Base-by-base conservation (phyloP, 2,888 invertebrate species). In the Phymatocera aterrima region DNA sequence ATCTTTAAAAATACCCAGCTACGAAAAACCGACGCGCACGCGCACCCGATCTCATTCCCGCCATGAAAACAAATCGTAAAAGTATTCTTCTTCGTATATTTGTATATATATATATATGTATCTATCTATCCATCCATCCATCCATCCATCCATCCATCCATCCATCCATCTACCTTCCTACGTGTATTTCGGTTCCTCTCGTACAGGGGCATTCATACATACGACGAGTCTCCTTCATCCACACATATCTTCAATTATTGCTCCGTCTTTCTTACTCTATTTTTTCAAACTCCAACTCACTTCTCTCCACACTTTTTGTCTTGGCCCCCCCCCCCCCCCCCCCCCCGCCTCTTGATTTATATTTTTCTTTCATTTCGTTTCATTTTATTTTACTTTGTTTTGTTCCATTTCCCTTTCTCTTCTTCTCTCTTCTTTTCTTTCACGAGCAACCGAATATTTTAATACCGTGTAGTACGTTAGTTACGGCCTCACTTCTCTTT, bases 51-150 rank as follows among this genome's bases (percentile, higher is more conserved):
- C 40, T 77, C 75, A 48, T 75, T 81, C 82, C 80, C 83, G 85
- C 87, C 86, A 87, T 86, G 87, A 87, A 87, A 87, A 88, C 88
- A 87, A 87, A 87, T 88, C 88, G 87, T 87, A 87, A 87, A 87
- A 86, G 86, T 86, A 83, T 82, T 48, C 46, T 65, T n/a, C n/a
- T n/a, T n/a, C n/a, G n/a, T n/a, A n/a, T n/a, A n/a, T n/a, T n/a
- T n/a, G n/a, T n/a, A n/a, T n/a, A n/a, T n/a, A n/a, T n/a, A n/a
- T n/a, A n/a, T n/a, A n/a, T n/a, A n/a, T n/a, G n/a, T n/a, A n/a
- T n/a, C n/a, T n/a, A n/a, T n/a, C n/a, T n/a, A n/a, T n/a, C n/a
- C n/a, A n/a, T n/a, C n/a, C n/a, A n/a, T n/a, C n/a, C n/a, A n/a
- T n/a, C n/a, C n/a, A 21, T 15, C 68, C 28, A 21, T 57, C 31